Conservation (phyloP, 2,113 vertebrate genomes). For the Erythrocebus patas region DNA sequence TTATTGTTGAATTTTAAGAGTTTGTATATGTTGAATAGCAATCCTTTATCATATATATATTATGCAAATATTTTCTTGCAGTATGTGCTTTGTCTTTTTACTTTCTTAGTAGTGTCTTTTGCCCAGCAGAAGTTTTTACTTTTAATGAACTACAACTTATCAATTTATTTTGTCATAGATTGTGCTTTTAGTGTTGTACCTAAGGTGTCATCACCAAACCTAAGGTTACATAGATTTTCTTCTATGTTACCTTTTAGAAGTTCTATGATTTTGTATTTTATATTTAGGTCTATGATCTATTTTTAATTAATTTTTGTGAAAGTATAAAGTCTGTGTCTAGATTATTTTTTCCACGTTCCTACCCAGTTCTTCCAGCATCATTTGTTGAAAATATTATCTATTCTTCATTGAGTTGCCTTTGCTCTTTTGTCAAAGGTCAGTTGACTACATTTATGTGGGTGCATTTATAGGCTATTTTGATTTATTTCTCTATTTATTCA, state of each 20-base stretch:
- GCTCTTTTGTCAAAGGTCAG: neutral
- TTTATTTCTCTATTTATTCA: neutral
- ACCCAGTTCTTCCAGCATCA: neutral
- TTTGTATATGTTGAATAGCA: neutral
- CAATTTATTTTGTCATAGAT: neutral
- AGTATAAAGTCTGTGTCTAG: neutral
- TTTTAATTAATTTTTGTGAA: neutral
- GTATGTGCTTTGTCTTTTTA: neutral
- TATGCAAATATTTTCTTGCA: neutral
- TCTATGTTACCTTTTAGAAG: neutral
- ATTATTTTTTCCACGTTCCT: neutral
- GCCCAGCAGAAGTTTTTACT: neutral
- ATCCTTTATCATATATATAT: neutral
- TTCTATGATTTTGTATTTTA: neutral
- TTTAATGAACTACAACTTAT: neutral
- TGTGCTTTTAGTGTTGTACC: neutral
- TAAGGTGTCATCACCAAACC: neutral
- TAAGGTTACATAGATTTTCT: neutral
- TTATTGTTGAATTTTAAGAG: neutral
- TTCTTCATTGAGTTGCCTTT: neutral
- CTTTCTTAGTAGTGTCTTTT: neutral
- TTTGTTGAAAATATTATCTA: neutral
- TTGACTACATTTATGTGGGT: neutral
- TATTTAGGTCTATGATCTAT: neutral
- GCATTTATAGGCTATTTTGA: neutral